A percentile compares a stretch with the other conserved stretches of the same genome.
phyloP scores from a whole-genome alignment of 2,113 vertebrate genomes.

The Myrmecophaga tridactyla region DNA sequence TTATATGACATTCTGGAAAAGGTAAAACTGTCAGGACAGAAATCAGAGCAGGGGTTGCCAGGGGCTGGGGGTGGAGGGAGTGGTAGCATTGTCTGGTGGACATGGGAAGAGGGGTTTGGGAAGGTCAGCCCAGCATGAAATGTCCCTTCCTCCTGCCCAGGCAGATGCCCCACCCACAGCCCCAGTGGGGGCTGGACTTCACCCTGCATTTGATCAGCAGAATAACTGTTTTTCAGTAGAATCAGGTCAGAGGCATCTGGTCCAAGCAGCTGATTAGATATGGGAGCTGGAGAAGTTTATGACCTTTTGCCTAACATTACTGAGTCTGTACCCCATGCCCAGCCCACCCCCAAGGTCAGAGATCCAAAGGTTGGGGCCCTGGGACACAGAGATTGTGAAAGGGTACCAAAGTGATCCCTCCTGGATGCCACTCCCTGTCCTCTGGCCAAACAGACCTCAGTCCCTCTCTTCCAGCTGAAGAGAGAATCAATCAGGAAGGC shows the following conservation, averaged over 20 bases:
- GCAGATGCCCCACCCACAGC: neutral
- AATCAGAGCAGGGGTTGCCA: too few species aligned
- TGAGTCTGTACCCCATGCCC: neutral
- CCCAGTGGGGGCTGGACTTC: neutral
- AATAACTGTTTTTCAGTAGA: neutral
- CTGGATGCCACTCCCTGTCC: accelerated
- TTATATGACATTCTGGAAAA: too few species aligned
- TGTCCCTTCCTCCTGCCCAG: neutral
- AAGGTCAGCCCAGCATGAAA: too few species aligned
- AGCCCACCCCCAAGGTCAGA: neutral
- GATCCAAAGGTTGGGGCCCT: neutral
- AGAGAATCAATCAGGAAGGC: neutral
- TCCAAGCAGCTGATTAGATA: slow-evolving; percentile 39
- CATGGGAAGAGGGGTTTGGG: too few species aligned
- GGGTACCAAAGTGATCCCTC: neutral
- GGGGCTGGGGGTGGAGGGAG: too few species aligned
- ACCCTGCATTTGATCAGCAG: neutral
- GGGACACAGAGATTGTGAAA: neutral
- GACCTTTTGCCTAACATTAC: neutral
- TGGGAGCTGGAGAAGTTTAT: accelerated
- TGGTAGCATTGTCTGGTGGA: too few species aligned
- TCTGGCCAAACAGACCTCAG: neutral
- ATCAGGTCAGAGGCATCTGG: neutral
- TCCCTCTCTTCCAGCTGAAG: too few species aligned
- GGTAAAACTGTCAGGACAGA: too few species aligned